Conservation (phyloP, 2,888 invertebrate genomes). For the Andrena minutula region DNA sequence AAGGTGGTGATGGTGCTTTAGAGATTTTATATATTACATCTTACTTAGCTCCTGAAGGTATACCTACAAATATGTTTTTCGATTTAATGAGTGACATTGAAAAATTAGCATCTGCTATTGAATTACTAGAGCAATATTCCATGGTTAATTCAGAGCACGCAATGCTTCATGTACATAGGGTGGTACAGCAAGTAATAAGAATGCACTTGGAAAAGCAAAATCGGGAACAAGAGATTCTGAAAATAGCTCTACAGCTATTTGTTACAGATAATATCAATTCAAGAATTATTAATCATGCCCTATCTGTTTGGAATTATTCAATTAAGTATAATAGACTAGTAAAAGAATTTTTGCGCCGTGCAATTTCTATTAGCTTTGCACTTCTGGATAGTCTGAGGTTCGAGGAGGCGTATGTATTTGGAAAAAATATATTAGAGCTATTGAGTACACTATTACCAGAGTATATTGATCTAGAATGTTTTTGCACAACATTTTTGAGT, state of each 20-base stretch:
- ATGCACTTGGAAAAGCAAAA: neutral
- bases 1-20: neutral
- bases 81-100: neutral
- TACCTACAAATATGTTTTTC: neutral
- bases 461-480: neutral
- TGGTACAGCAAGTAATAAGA: conserved; percentile 10
- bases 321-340: neutral
- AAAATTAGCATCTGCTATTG: neutral
- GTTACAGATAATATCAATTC: accelerated
- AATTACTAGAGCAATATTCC: conserved; percentile 8
- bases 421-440: neutral
- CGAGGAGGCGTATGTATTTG: neutral
- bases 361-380: neutral
- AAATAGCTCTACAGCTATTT: neutral
- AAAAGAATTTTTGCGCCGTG: neutral
- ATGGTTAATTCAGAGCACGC: neutral
- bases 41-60: conserved; percentile 3
- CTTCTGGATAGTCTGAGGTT: neutral
- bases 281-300: neutral
- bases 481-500: neutral
- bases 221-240: neutral
- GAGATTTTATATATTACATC: neutral
- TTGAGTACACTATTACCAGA: neutral
- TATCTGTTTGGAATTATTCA: neutral
- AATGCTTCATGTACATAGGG: neutral